Evolutionary conservation across 1,140 invertebrate genomes (phyloP), one percentile per base, ranked within the genome.

Genomic region (Lordiphosa collinella): DNA sequence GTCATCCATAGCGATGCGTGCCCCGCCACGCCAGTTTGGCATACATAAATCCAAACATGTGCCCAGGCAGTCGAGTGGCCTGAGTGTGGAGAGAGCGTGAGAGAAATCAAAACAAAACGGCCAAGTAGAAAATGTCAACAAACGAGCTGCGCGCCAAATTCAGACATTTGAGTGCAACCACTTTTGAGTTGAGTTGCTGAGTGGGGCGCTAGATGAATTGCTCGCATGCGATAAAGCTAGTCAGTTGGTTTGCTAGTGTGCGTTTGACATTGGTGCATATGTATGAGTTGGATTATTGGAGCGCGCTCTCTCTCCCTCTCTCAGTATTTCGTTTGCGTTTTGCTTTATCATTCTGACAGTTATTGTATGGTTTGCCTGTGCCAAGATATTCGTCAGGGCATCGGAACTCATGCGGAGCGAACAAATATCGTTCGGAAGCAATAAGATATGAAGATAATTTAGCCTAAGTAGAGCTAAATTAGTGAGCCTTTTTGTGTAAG

Each of bases 91-190:
- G 35, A 29, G 38, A 63, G 8, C 10, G 57, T 25, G 34, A 12
- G 22, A 18, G 35, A 60, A 64, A 84, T 63, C 78, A 85, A 85
- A 84, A 84, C 78, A 84, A 76, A 78, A 68, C 73, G 55, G 56
- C 66, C 62, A 64, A 51, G 59, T 73, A 65, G 56, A 80, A 86
- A 86, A 86, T 76, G 76, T 82, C 82, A 86, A 86, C 82, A 86
- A 84, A 86, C 72, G 58, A 85, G 57, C 46, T 67, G 82, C 76
- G 69, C 84, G 84, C 82, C 76, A 86, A 86, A 74, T 71, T 86
- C 14, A 50, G 43, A 63, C 40, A 29, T 35, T 65, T 62, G 76
- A 80, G 67, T 71, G 18, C 1, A 48, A 65, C 11, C 22, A 35
- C 31, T 29, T 29, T 61, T 35, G 59, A 68, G 64, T 46, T 32